Percentiles rank a stretch among this genome's conserved stretches.
Conservation (phyloP, 2,888 invertebrate species). For the Mechanitis mazaeus region DNA sequence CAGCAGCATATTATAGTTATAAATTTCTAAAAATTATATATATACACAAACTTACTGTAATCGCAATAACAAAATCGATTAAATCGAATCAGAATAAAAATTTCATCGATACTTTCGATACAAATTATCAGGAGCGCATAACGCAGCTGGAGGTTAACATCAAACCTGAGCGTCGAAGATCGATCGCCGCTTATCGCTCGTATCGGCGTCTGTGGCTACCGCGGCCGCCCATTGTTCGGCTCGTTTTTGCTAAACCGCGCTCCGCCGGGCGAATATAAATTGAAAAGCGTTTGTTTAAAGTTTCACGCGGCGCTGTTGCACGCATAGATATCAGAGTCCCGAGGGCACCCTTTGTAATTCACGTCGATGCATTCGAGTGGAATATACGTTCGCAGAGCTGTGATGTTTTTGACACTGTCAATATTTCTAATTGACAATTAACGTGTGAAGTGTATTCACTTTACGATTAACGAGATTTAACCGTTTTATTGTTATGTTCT, state of each 20-base stretch:
- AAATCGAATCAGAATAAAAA: constrained; percentile 26
- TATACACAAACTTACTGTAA: too few relatives aligned
- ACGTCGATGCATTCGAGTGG: constrained; percentile 19
- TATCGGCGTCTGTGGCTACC: constrained; percentile 33
- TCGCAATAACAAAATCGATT: too few relatives aligned
- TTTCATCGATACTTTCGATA: constrained; percentile 54
- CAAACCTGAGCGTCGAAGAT: constrained; percentile 39
- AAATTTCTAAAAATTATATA: too few relatives aligned
- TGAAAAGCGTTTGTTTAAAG: constrained; percentile 54
- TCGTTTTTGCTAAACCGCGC: constrained; percentile 47
- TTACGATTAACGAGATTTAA: too few relatives aligned
- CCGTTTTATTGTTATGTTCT: too few relatives aligned
- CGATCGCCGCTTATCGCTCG: constrained; percentile 58
- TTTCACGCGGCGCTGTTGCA: constrained; percentile 45
- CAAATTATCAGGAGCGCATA: constrained; percentile 50
- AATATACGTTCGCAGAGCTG: constrained; percentile 12
- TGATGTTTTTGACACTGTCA: neutral
- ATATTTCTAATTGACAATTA: neutral
- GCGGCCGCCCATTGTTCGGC: constrained; percentile 38
- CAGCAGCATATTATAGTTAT: too few relatives aligned
- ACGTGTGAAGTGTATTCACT: neutral
- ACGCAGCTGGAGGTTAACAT: constrained; percentile 41
- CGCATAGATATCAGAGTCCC: constrained; percentile 38
- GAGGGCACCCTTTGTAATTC: constrained; percentile 27
- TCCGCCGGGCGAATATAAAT: constrained; percentile 52